These are phyloP conservation scores for Lucilia cuprina DNA, from an alignment of 1,140 invertebrate genomes.

Conservation along the genomic window DNA sequence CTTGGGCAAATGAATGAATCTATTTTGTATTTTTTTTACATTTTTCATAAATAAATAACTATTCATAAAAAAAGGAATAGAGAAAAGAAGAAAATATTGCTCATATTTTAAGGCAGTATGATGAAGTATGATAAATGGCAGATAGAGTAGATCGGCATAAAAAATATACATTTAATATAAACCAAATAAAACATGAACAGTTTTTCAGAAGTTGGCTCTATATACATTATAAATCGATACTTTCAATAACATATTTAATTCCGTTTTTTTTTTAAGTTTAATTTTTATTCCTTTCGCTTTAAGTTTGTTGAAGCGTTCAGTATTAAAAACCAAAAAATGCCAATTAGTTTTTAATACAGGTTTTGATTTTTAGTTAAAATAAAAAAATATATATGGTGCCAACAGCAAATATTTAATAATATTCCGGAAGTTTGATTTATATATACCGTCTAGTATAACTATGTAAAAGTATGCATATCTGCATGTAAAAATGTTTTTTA, in stretches of 20 bases:
- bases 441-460: too few relatives aligned
- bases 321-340: background rate
- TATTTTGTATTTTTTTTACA: background rate
- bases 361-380: background rate
- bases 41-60: background rate
- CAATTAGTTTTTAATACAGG: background rate
- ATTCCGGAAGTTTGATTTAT: background rate
- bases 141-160: too few relatives aligned
- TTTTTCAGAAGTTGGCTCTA: too few relatives aligned
- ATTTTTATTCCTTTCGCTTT: background rate
- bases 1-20: background rate
- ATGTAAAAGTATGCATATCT: too few relatives aligned
- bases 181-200: too few relatives aligned
- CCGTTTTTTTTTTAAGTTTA: too few relatives aligned
- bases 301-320: background rate
- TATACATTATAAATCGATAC: too few relatives aligned
- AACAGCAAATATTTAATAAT: conserved; percentile 6
- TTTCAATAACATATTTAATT: too few relatives aligned
- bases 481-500: too few relatives aligned
- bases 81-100: background rate
- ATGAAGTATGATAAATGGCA: too few relatives aligned
- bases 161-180: too few relatives aligned
- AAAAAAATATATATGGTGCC: background rate
- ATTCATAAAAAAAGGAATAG: background rate
- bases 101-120: too few relatives aligned